A percentile compares a stretch with the other conserved stretches of the same genome.
phyloP scores from a whole-genome alignment of 2,888 invertebrate species.

The Neocrepidodera transversa region DNA sequence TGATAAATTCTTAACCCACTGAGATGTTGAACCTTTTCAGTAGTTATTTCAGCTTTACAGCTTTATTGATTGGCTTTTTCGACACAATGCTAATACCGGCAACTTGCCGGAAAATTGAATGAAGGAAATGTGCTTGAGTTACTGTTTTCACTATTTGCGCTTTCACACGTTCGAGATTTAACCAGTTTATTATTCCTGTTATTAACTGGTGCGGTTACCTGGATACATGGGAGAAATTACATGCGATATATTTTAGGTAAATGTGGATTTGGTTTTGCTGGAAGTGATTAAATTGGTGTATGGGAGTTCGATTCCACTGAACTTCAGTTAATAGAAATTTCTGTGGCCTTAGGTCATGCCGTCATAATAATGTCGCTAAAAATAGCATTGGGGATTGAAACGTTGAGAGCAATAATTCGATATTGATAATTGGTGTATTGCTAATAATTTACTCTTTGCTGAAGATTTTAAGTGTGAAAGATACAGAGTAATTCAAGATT shows the following conservation, averaged over 20 bases:
- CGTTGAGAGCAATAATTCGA: no score
- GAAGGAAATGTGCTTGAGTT: slow-evolving; percentile 6
- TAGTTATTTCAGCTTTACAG: slow-evolving; percentile 16
- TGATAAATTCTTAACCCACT: not conserved
- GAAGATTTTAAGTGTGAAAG: no score
- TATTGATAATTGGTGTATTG: no score
- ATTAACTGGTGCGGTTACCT: slow-evolving; percentile 32
- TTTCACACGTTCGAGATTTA: slow-evolving; percentile 3
- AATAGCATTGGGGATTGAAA: no score
- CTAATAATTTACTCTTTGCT: no score
- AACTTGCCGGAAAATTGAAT: slow-evolving; percentile 18
- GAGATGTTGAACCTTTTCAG: slow-evolving; percentile 3
- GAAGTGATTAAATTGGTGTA: not conserved
- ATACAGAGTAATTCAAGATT: no score
- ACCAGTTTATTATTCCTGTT: slow-evolving; percentile 31
- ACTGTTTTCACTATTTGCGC: slow-evolving; percentile 8
- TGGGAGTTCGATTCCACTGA: not conserved
- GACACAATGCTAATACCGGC: slow-evolving; percentile 15
- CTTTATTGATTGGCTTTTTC: slow-evolving; percentile 19
- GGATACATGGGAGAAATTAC: slow-evolving; percentile 24
- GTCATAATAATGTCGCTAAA: no score
- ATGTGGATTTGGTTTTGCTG: slow-evolving; percentile 1
- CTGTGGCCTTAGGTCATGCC: not conserved
- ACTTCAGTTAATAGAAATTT: not conserved
- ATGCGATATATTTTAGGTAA: not conserved